Evolutionary conservation across 2,888 invertebrate genomes (phyloP).

Genomic region (Dexiosoma caninum): DNA sequence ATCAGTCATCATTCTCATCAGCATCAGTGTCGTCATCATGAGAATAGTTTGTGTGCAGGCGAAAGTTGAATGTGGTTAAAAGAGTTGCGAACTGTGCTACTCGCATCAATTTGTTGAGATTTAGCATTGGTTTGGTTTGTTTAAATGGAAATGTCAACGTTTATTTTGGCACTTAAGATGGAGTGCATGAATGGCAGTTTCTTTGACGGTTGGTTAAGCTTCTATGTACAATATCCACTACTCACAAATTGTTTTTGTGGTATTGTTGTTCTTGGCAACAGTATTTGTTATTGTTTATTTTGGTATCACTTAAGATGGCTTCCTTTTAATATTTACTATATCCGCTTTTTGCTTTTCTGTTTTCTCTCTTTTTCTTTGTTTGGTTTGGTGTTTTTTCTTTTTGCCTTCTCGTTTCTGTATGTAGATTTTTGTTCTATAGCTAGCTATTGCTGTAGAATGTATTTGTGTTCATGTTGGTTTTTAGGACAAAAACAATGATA

Average conservation of each 20-base stretch:
- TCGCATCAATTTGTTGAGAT: not conserved
- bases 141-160: constrained; percentile 22
- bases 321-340: constrained; percentile 10
- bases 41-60: not conserved
- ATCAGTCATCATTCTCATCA: not conserved
- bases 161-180: constrained; percentile 41
- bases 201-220: constrained; percentile 7
- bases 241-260: too few species aligned
- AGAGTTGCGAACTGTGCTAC: not conserved
- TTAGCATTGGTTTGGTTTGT: not conserved
- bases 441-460: not conserved
- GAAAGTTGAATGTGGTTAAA: not conserved
- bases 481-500: not conserved
- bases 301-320: constrained; percentile 25
- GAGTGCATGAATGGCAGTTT: not conserved
- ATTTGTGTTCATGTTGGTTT: not conserved
- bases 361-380: not conserved
- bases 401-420: not conserved
- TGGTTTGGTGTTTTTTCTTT: too few species aligned
- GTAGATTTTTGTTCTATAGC: not conserved
- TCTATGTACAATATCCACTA: not conserved
- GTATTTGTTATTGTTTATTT: constrained; percentile 40
- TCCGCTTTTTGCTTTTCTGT: constrained; percentile 10
- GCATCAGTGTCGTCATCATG: not conserved
- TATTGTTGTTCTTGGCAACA: constrained; percentile 44